Base-by-base conservation (phyloP, 2,797 vertebrate genomes). In the Notolepis coatsorum region DNA sequence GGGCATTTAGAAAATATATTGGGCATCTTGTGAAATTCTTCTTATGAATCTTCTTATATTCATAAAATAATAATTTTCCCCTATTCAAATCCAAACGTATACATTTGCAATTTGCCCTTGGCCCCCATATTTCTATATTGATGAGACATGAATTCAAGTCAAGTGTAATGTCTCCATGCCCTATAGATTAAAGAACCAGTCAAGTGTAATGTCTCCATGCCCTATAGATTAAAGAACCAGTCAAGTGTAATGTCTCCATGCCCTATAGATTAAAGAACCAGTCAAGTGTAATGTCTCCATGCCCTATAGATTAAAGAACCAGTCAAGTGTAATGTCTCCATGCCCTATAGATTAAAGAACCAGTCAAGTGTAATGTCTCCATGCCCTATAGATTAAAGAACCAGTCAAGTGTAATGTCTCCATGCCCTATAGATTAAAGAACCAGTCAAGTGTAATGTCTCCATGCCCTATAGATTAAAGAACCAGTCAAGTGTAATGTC, bases 301-400 rank as follows among this genome's bases (percentile, higher is more conserved):
- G 25, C n/a, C 37, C 20, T 77, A 46, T 70, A 95, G 94, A 68
- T 94, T 59, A 74, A 71, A 0, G 82, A 84, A 2, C 82, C 86
- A 8, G 73, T 92, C 12, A 79, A 92, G 72, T n/a, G n/a, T n/a
- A n/a, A n/a, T n/a, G n/a, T n/a, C n/a, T n/a, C n/a, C n/a, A n/a
- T n/a, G n/a, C n/a, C n/a, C n/a, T n/a, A n/a, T n/a, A n/a, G n/a
- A 35, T 8, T 5, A 28, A 37, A n/a, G 12, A 37, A n/a, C n/a
- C 15, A 37, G 33, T 31, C n/a, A 60, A 13, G 49, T 35, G 15
- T 18, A 57, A 1, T 13, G 23, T 33, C 31, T 45, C 5, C 20
- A 25, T 39, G 25, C n/a, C 37, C 20, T 77, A 46, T 70, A 95
- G 94, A 68, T 94, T 59, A 74, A 71, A 0, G 82, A 84, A 2